Evolutionary conservation across 64 coral and sea anemone genomes (phyloP).

Genomic region (Montipora cactus): DNA sequence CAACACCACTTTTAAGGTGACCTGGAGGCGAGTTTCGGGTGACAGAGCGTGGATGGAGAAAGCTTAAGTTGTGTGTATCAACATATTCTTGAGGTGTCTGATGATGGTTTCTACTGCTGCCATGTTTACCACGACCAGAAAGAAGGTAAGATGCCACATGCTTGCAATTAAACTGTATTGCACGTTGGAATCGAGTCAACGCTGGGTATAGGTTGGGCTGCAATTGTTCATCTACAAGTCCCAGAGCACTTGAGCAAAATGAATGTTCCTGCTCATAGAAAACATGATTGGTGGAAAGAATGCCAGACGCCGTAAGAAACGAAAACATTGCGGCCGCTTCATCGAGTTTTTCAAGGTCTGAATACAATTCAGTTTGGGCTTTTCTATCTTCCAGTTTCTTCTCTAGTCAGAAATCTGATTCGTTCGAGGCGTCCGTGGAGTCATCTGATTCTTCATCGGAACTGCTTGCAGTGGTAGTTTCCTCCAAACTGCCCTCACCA

Average conservation of each 20-base stretch:
- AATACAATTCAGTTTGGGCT: slow-evolving; percentile 38
- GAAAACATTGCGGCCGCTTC: slow-evolving; percentile 53
- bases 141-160: slow-evolving; percentile 45
- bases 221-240: slow-evolving; percentile 43
- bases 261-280: slow-evolving; percentile 36
- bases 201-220: slow-evolving; percentile 35
- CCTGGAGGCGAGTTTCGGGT: slow-evolving; percentile 24
- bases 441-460: slow-evolving; percentile 26
- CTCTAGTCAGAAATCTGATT: slow-evolving; percentile 31
- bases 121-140: slow-evolving; percentile 52
- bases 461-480: not conserved
- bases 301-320: slow-evolving; percentile 48
- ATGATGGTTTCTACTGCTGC: not conserved
- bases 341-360: slow-evolving; percentile 67
- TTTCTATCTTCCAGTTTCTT: not conserved
- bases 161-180: slow-evolving; percentile 58
- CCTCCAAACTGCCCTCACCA: not conserved
- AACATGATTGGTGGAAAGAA: slow-evolving; percentile 44
- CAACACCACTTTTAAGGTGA: slow-evolving; percentile 46
- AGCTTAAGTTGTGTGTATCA: slow-evolving; percentile 43
- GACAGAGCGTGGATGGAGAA: not conserved
- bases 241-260: slow-evolving; percentile 38
- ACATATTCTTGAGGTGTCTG: slow-evolving; percentile 42
- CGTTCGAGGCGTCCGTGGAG: not conserved
- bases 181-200: slow-evolving; percentile 15